A percentile compares a stretch with the other conserved stretches of the same genome.
These are phyloP conservation scores for fruit fly (Drosophila melanogaster) DNA, from an alignment of 1,140 invertebrate species.

Conservation along the genomic window Release_6_plus_ISO1_MT NT_037436.4:2422001-2422500, in stretches of 20 bases:
- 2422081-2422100: constrained; percentile 34
- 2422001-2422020: constrained; percentile 10
- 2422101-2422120: constrained; percentile 44
- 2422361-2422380: constrained; percentile 40
- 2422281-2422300: constrained; percentile 40
- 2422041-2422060: constrained; percentile 17
- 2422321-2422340: constrained; percentile 60
- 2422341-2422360: constrained; percentile 57
- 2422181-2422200: constrained; percentile 53
- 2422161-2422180: constrained; percentile 41
- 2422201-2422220: constrained; percentile 1
- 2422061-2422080: constrained; percentile 13
- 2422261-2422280: constrained; percentile 68
- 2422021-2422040: constrained; percentile 7
- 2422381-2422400: constrained; percentile 5
- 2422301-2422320: neutral
- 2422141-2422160: constrained; percentile 34
- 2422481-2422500: neutral
- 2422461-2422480: neutral
- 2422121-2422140: constrained; percentile 65
- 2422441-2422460: neutral
- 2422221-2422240: too few relatives aligned
- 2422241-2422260: constrained; percentile 31
- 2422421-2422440: neutral
- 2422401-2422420: neutral